Evolutionary conservation across 2,888 invertebrate genomes (phyloP).

Genomic region (Heliconius sara): DNA sequence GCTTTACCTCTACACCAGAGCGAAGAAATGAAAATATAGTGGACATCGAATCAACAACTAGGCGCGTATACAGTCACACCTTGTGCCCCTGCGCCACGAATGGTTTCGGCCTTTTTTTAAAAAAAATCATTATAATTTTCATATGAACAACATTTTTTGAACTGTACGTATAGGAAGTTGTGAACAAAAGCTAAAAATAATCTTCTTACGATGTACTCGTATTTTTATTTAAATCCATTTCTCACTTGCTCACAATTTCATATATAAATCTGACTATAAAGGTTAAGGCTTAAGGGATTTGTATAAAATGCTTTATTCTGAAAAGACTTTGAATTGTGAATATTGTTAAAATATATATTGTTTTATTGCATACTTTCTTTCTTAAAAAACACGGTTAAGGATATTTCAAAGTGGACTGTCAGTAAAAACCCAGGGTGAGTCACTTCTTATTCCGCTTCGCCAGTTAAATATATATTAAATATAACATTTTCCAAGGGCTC

Average conservation of each 20-base stretch:
- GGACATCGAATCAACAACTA: too few species aligned
- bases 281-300: neutral
- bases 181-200: conserved; percentile 7
- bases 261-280: neutral
- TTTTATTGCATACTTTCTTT: neutral
- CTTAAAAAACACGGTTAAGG: neutral
- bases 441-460: too few species aligned
- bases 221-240: conserved; percentile 13
- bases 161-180: neutral
- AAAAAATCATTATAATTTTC: too few species aligned
- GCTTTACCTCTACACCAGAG: too few species aligned
- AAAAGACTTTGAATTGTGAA: neutral
- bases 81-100: too few species aligned
- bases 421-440: too few species aligned
- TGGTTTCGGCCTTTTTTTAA: too few species aligned
- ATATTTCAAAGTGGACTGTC: too few species aligned
- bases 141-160: neutral
- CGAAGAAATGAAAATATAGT: too few species aligned
- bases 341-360: neutral
- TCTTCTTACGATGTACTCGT: neutral
- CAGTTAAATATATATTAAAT: too few species aligned
- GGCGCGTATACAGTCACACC: too few species aligned
- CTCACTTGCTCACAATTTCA: neutral
- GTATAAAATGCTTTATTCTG: neutral
- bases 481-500: too few species aligned